phyloP scores from a whole-genome alignment of 2,888 invertebrate species.

The Drosophila emarginata region DNA sequence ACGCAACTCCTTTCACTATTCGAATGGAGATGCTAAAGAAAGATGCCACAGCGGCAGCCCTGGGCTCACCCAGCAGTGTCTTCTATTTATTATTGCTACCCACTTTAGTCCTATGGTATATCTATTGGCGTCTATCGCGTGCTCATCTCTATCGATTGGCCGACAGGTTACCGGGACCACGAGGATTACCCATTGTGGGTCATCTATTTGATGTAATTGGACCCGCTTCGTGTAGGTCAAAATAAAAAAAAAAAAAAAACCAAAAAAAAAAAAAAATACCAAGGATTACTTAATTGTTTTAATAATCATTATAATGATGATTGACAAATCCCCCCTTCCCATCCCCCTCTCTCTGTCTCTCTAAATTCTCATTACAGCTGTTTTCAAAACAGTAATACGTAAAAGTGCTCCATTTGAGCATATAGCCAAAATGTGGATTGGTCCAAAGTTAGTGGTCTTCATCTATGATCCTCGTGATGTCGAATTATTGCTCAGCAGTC shows the following conservation, averaged over 20 bases:
- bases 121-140: constrained; percentile 90
- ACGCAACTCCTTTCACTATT: neutral
- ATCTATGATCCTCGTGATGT: constrained; percentile 90
- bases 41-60: constrained; percentile 70
- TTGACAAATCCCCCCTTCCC: too few relatives aligned
- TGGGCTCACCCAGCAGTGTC: constrained; percentile 85
- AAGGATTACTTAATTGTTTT: neutral
- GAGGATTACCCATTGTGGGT: constrained; percentile 88
- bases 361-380: constrained; percentile 83
- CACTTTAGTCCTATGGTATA: constrained; percentile 87
- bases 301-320: too few relatives aligned
- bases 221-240: constrained; percentile 86
- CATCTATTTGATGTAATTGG: constrained; percentile 90
- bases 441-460: constrained; percentile 89
- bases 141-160: constrained; percentile 88
- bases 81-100: constrained; percentile 90
- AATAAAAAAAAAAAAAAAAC: neutral
- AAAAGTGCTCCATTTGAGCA: constrained; percentile 84
- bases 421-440: constrained; percentile 89
- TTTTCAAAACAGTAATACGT: constrained; percentile 85
- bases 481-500: constrained; percentile 90
- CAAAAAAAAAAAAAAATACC: neutral
- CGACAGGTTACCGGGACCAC: constrained; percentile 88
- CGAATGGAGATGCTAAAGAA: constrained; percentile 78
- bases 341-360: neutral